Conservation (phyloP, 2,888 invertebrate species). For the Pachymerium ferrugineum region DNA sequence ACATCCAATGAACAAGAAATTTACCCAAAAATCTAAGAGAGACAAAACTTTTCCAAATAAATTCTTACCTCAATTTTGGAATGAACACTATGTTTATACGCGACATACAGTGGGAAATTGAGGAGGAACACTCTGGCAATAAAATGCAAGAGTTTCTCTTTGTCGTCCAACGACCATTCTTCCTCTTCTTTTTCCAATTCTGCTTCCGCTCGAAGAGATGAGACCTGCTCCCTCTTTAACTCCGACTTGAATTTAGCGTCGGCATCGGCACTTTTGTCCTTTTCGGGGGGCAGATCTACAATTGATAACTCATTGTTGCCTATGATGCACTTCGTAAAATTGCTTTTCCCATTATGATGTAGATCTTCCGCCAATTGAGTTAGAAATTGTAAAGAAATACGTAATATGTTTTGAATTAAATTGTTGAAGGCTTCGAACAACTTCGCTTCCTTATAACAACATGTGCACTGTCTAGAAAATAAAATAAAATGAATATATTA, state of each 20-base stretch:
- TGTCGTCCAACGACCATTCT: constrained; percentile 70
- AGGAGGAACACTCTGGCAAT: constrained; percentile 81
- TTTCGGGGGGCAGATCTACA: constrained; percentile 37
- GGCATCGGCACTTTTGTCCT: constrained; percentile 41
- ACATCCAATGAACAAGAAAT: too few species aligned
- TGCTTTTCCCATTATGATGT: not conserved
- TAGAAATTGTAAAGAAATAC: constrained; percentile 69
- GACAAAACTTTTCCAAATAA: not conserved
- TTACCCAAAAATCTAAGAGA: not conserved
- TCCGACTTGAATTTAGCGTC: constrained; percentile 35
- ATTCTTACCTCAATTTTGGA: constrained; percentile 60
- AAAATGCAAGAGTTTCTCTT: constrained; percentile 80
- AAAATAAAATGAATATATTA: not conserved
- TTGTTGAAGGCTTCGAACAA: constrained; percentile 87
- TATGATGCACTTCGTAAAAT: not conserved
- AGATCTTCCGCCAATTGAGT: not conserved
- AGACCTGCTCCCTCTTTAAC: constrained; percentile 27
- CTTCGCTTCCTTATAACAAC: constrained; percentile 85
- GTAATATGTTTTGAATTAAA: constrained; percentile 79
- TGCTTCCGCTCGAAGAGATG: not conserved
- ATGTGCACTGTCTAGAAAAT: constrained; percentile 96
- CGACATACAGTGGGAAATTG: constrained; percentile 70
- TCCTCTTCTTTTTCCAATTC: constrained; percentile 29
- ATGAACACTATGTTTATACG: constrained; percentile 73
- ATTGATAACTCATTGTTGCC: not conserved